phyloP scores from a whole-genome alignment of 2,888 invertebrate species.

The Trichopria drosophilae region DNA sequence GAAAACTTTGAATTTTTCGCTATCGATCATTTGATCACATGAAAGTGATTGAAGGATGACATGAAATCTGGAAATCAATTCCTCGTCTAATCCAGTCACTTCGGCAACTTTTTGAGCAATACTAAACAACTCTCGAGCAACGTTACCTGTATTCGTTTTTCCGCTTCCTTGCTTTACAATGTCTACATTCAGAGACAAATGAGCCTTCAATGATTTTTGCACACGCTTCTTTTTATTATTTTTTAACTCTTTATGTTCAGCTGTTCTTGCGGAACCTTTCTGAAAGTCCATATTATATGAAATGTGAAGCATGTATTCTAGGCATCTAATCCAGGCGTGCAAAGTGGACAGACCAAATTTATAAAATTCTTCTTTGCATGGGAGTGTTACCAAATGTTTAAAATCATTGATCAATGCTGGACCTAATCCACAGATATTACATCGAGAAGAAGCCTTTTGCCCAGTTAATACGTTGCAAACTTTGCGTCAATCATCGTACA shows the following conservation, averaged over 20 bases:
- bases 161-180: constrained; percentile 15
- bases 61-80: constrained; percentile 12
- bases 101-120: constrained; percentile 11
- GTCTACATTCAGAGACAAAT: constrained; percentile 14
- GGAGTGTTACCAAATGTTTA: constrained; percentile 2
- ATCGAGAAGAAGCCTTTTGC: constrained; percentile 11
- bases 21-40: constrained; percentile 14
- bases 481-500: constrained; percentile 23
- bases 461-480: constrained; percentile 11
- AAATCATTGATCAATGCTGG: constrained; percentile 16
- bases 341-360: constrained; percentile 15
- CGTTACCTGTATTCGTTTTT: constrained; percentile 18
- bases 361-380: constrained; percentile 12
- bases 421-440: constrained; percentile 19
- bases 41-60: constrained; percentile 23
- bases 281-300: constrained; percentile 6
- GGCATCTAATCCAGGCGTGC: constrained; percentile 5
- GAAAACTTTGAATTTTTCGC: constrained; percentile 24
- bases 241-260: constrained; percentile 1
- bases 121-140: constrained; percentile 18
- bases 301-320: constrained; percentile 17
- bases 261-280: constrained; percentile 2
- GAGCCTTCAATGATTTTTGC: constrained; percentile 6
- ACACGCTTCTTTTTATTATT: constrained; percentile 11
- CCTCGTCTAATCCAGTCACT: constrained; percentile 10